These are phyloP conservation scores for Chrysomela aeneicollis DNA, from an alignment of 2,888 invertebrate species.

Conservation along the genomic window DNA sequence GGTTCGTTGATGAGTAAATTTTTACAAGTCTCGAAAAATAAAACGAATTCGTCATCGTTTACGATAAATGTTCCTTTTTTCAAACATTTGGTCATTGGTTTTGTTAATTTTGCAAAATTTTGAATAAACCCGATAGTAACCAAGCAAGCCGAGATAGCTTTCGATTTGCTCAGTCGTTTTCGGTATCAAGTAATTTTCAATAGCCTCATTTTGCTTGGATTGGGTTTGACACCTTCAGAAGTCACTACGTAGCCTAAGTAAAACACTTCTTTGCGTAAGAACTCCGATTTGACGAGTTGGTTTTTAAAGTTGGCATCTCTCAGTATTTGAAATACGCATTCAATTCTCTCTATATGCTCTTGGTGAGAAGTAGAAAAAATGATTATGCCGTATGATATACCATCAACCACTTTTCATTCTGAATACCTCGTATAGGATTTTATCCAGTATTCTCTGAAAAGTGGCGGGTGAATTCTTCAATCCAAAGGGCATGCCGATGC, in stretches of 20 bases:
- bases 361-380: too few relatives aligned
- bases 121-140: constrained; percentile 39
- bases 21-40: constrained; percentile 26
- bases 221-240: constrained; percentile 23
- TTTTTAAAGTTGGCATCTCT: constrained; percentile 38
- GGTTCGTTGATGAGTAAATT: constrained; percentile 16
- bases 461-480: too few relatives aligned
- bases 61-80: constrained; percentile 20
- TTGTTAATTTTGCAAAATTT: constrained; percentile 29
- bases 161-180: constrained; percentile 44
- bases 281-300: constrained; percentile 39
- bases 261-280: constrained; percentile 35
- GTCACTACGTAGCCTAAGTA: constrained; percentile 33
- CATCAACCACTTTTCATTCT: too few relatives aligned
- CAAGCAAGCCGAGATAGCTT: constrained; percentile 38
- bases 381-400: too few relatives aligned
- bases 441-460: too few relatives aligned
- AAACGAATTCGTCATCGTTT: constrained; percentile 5
- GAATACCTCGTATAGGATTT: too few relatives aligned
- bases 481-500: too few relatives aligned
- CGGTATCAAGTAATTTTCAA: constrained; percentile 33
- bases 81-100: constrained; percentile 31
- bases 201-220: constrained; percentile 19
- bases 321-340: too few relatives aligned
- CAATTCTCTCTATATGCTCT: too few relatives aligned